Base-by-base conservation (phyloP, 2,888 invertebrate genomes). In the Agrenia bidenticulata region DNA sequence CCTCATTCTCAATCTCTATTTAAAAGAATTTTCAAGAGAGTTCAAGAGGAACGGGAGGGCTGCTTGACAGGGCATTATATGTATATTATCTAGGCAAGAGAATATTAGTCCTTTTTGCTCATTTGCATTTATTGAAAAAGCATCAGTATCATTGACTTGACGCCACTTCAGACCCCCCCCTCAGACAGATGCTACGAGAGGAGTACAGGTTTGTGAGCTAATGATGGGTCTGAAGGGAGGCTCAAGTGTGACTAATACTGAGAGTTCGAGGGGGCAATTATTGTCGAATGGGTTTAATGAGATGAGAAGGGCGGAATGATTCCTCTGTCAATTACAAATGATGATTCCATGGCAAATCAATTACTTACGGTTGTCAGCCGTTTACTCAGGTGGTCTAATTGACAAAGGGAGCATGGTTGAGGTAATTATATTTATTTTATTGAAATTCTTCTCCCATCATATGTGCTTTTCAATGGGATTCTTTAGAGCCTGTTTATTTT, bases 251-350 rank as follows among this genome's bases (percentile, higher is more conserved):
- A 32, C 32, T 32, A 32, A 32, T 32, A 32, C n/a, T 32, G 32
- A 11, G 32, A 32, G n/a, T 32, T 11, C 32, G 32, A 32, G 32
- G 4, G 32, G 32, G 4, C 32, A 32, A 32, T 32, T 32, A 32
- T 32, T 32, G 32, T 32, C 5, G 32, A 32, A 32, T 32, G 32
- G 32, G 17, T 51, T 19, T 51, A 51, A 51, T 51, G 51, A 51
- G 51, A 51, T 51, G 51, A 51, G 51, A 51, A 51, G 51, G 51
- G 51, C 51, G 51, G 51, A 51, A 51, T 23, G 51, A 51, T 51
- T 51, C 51, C 23, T 19, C 51, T 23, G 51, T 51, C 51, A 51
- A 51, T 51, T 51, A 24, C 21, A 13, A 7, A 4, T 24, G 51
- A 51, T 51, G 32, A 51, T 23, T 24, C 23, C 51, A 17, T 15